These are phyloP conservation scores for Willisornis vidua DNA, from an alignment of 2,113 vertebrate genomes.

Conservation along the genomic window DNA sequence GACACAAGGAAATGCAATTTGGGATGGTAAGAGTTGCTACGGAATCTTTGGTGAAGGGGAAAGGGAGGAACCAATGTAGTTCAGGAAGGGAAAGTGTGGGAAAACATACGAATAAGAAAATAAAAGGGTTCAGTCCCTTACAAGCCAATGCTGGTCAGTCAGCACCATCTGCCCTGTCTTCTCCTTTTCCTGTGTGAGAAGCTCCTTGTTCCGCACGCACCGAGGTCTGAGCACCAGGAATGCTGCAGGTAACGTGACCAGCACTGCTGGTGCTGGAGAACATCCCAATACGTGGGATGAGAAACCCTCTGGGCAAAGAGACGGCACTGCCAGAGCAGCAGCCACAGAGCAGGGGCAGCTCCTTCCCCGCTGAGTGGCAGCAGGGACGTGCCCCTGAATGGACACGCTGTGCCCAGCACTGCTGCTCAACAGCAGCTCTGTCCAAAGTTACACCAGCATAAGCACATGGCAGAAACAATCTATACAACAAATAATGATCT, in stretches of 20 bases:
- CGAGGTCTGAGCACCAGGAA: background rate
- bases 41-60: background rate
- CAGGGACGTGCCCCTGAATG: background rate
- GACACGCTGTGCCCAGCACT: background rate
- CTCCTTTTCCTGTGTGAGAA: background rate
- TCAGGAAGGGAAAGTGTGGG: background rate
- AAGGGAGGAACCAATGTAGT: background rate
- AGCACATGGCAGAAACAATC: background rate
- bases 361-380: rapidly evolving
- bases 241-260: background rate
- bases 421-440: background rate
- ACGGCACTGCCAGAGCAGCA: rapidly evolving
- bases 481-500: background rate
- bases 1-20: background rate
- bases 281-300: rapidly evolving
- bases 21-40: background rate
- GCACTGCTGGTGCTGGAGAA: background rate
- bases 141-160: background rate
- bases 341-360: background rate
- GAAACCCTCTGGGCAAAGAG: rapidly evolving
- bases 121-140: background rate
- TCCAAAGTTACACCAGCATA: background rate
- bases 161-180: background rate
- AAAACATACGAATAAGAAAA: background rate
- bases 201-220: background rate